phyloP scores from a whole-genome alignment of 2,888 invertebrate species.

The Eudemis profundana region DNA sequence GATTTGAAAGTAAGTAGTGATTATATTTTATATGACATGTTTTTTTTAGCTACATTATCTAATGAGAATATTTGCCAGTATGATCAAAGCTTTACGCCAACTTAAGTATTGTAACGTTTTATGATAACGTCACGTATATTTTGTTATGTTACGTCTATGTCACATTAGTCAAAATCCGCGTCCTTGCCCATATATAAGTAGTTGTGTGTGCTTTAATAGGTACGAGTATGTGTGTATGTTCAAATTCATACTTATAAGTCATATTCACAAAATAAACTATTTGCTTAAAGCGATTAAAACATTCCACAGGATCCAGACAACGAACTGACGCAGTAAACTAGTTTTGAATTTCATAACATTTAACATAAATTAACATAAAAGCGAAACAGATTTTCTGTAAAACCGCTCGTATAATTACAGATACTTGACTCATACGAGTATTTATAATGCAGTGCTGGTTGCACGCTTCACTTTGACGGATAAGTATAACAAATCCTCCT shows the following conservation, averaged over 20 bases:
- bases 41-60: too few species aligned
- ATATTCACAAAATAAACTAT: constrained; percentile 2
- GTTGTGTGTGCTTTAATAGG: too few species aligned
- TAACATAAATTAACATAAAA: constrained; percentile 42
- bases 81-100: too few species aligned
- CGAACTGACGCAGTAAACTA: constrained; percentile 20
- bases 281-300: constrained; percentile 1
- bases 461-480: background rate
- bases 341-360: constrained; percentile 36
- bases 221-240: too few species aligned
- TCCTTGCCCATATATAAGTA: too few species aligned
- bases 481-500: background rate
- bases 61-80: too few species aligned
- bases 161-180: too few species aligned
- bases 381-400: constrained; percentile 42
- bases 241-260: background rate
- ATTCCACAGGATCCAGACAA: constrained; percentile 22
- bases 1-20: too few species aligned
- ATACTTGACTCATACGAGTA: constrained; percentile 38
- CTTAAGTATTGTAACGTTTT: too few species aligned
- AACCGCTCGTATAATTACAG: constrained; percentile 39
- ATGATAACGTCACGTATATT: too few species aligned
- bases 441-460: constrained; percentile 28
- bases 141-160: too few species aligned
- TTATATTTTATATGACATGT: too few species aligned